Evolutionary conservation across 2,797 vertebrate genomes (phyloP), one percentile per base, ranked within the genome.

Genomic region (Heteromormyrus szaboi): DNA sequence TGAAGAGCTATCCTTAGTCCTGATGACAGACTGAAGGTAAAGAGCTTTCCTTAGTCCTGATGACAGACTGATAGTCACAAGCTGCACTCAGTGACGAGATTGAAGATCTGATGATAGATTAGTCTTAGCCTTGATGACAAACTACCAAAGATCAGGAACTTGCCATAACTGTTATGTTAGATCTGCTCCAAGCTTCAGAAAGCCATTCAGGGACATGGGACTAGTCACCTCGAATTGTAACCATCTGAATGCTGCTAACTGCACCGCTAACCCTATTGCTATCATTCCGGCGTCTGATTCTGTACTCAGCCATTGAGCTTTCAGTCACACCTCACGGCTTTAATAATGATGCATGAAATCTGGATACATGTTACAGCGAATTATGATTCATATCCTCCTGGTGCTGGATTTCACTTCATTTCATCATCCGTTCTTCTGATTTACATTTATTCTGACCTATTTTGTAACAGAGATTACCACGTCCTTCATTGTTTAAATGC

Each of bases 391-490:
- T 51, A 88, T 88, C 46, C 87, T 76, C 68, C 48, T 37, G 72
- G 54, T 88, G 19, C 51, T 76, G 68, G 56, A 53, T 90, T 88
- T 86, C n/a, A 76, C 51, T 19, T 41, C 33, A 12, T 72, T 85
- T 88, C 79, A 29, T 85, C 89, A 88, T 83, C 44, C 41, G 50
- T 46, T 81, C 25, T 25, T 51, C 85, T 84, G 72, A 51, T 84
- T 88, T 89, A 65, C 85, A 89, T 88, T 85, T 89, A 44, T 56
- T 68, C 56, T 54, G 65, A 54, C 87, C 25, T 51, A 88, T 88
- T 85, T 87, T 88, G 53, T 62, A 56, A 86, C 51, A 76, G 25
- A 86, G 62, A 76, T 51, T 85, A n/a, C 48, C 50, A 44, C 72
- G 62, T 76, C 54, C 19, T 54, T 83, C 46, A 76, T 44, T 50